Base-by-base conservation (phyloP, 2,888 invertebrate genomes). In the Abrostola tripartita region DNA sequence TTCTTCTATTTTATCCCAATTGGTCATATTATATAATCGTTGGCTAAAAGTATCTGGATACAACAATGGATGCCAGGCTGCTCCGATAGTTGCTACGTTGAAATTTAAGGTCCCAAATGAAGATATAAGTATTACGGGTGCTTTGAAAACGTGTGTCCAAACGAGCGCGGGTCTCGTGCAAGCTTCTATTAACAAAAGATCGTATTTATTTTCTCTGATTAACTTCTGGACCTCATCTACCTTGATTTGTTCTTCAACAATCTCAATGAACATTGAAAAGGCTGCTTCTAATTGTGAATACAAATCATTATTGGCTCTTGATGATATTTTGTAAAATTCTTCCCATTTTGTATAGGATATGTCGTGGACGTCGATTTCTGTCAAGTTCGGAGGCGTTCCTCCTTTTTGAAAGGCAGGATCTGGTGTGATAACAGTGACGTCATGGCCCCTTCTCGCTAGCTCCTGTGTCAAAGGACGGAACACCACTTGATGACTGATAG, bases 361-460 rank as follows among this genome's bases (percentile, higher is more conserved):
- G 12, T 87, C 82, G n/a, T 89, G 82, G 0, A 90, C 52, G 10
- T 90, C 85, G 1, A 93, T 89, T 80, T 93, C 90, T 4, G 80
- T 89, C 4, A 89, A 76, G 60, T 91, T 92, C 0, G 61, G 56
- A 2, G 82, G 83, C 0, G 81, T n/a, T 52, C 66, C 11, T 14
- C 74, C 76, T 56, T 83, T 78, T 0, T 76, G 61, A n/a, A 81
- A 85, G 0, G 68, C 79, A 0, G 90, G 90, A 65, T 91, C 71
- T 7, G 94, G 51, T 0, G 93, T 91, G 6, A 92, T 67, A 0
- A 92, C 78, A 0, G 86, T 82, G 0, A 95, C 65, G 49, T 93
- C 84, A 58, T 95, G 93, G 0, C 93, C 94, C 6, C 88, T 76
- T 44, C 75, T 82, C 0, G 86, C 86, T 44, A 95, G 72, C 35